A percentile compares a stretch with the other conserved stretches of the same genome.
These are phyloP conservation scores for Beroe forskalii DNA, from an alignment of 37 sponge, comb jelly and placozoan genomes.

Conservation along the genomic window DNA sequence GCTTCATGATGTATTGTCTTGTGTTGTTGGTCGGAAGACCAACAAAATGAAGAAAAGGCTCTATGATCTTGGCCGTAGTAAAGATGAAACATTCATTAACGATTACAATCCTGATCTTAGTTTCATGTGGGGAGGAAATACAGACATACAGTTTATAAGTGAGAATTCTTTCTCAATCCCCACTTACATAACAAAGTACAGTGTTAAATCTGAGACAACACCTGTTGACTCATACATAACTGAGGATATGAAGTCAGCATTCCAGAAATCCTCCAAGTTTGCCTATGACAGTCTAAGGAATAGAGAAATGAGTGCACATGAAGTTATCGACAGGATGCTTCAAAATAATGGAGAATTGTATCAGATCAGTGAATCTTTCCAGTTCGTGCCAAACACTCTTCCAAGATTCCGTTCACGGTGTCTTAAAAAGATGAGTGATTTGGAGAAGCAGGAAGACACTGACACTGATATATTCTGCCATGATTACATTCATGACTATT, in stretches of 20 bases:
- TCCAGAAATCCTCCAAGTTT: neutral
- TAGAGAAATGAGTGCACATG: conserved; percentile 21
- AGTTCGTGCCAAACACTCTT: neutral
- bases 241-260: neutral
- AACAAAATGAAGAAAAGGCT: neutral
- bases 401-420: neutral
- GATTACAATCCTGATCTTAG: conserved; percentile 11
- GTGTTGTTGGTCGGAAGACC: neutral
- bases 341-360: conserved; percentile 1
- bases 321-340: neutral
- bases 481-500: conserved; percentile 17
- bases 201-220: neutral
- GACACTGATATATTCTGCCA: neutral
- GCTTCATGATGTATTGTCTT: conserved; percentile 25
- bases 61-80: neutral
- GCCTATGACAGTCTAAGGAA: neutral
- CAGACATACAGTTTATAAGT: conserved; percentile 15
- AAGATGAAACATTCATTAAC: neutral
- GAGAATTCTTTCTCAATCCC: conserved; percentile 17
- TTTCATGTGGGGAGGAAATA: conserved; percentile 20
- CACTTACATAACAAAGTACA: neutral
- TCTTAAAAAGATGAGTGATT: neutral
- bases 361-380: neutral
- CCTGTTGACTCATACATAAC: neutral
- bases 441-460: neutral